Percentiles rank a stretch among this genome's conserved stretches.
Conservation (phyloP, 2,888 invertebrate species). For the Athripsodes cinereus region DNA sequence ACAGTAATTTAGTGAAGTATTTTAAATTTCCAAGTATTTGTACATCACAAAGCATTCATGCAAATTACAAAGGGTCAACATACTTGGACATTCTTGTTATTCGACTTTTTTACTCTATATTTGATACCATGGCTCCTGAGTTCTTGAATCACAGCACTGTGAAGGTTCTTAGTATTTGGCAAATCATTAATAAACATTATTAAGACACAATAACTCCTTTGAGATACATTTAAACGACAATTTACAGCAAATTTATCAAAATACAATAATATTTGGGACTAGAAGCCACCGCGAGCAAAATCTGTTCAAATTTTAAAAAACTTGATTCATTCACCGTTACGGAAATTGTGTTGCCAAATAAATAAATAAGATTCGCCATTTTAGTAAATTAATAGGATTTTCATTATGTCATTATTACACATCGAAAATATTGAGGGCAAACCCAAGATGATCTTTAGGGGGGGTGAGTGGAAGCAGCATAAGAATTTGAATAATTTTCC, state of each 20-base stretch:
- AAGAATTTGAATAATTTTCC: too few species aligned
- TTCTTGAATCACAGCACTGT: slow-evolving; percentile 57
- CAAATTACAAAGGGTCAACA: not conserved
- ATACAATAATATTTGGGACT: not conserved
- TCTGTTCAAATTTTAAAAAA: slow-evolving; percentile 18
- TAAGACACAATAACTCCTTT: not conserved
- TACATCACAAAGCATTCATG: too few species aligned
- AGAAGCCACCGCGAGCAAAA: not conserved
- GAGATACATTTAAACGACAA: not conserved
- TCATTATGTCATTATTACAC: too few species aligned
- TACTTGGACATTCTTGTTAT: slow-evolving; percentile 51
- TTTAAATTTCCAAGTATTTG: too few species aligned
- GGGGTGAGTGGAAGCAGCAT: too few species aligned
- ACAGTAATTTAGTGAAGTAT: too few species aligned
- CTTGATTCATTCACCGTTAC: slow-evolving; percentile 17
- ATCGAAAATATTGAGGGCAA: too few species aligned
- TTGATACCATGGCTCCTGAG: slow-evolving; percentile 66
- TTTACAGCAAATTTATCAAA: not conserved
- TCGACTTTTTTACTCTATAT: slow-evolving; percentile 61
- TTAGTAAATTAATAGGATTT: too few species aligned
- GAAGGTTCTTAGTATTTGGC: slow-evolving; percentile 46
- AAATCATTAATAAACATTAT: slow-evolving; percentile 48
- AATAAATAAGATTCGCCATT: not conserved
- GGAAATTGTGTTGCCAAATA: not conserved
- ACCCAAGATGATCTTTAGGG: too few species aligned